A percentile compares a stretch with the other conserved stretches of the same genome.
Evolutionary conservation across 2,888 invertebrate genomes (phyloP).

Genomic region (Cotesia congregata): DNA sequence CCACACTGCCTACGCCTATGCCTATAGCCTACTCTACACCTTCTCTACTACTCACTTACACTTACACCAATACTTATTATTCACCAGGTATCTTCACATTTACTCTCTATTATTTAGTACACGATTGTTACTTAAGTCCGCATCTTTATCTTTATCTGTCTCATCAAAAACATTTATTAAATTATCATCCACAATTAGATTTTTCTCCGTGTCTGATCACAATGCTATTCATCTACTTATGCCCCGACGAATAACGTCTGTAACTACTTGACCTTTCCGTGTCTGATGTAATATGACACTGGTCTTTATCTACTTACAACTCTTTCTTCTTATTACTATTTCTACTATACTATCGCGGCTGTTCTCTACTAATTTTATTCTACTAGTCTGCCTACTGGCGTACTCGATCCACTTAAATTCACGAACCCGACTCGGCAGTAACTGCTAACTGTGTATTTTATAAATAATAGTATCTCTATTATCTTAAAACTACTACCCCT

Average conservation of each 20-base stretch:
- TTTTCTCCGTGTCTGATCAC: neutral
- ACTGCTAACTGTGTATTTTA: neutral
- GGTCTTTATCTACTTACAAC: neutral
- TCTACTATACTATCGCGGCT: neutral
- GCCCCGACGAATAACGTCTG: neutral
- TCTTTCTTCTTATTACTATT: neutral
- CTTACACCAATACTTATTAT: neutral
- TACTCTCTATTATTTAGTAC: constrained; percentile 4
- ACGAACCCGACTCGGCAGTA: neutral
- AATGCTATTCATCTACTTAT: neutral
- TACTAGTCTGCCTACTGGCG: neutral
- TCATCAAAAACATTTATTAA: neutral
- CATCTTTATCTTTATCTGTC: constrained; percentile 46
- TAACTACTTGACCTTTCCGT: neutral
- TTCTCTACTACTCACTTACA: constrained; percentile 6
- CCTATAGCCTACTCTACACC: constrained; percentile 43
- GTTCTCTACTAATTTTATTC: neutral
- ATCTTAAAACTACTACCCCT: neutral
- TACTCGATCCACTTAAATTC: neutral
- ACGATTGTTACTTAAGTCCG: constrained; percentile 44
- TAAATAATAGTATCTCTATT: neutral
- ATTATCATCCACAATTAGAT: neutral
- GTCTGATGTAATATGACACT: neutral
- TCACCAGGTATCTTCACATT: constrained; percentile 15
- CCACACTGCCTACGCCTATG: constrained; percentile 38